Evolutionary conservation across 2,888 invertebrate genomes (phyloP).

Genomic region (Antheraea yamamai): DNA sequence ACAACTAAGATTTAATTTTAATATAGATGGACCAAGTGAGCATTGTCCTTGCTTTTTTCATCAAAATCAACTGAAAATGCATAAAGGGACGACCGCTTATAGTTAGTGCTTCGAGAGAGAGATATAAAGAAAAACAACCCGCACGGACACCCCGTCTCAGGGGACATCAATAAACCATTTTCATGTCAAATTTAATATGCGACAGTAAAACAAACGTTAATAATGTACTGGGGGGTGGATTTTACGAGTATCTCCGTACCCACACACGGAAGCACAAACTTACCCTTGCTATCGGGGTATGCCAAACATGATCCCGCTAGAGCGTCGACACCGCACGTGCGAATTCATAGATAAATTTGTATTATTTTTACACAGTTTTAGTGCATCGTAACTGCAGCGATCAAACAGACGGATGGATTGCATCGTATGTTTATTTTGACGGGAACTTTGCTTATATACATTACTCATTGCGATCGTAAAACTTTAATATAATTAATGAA

Average conservation of each 20-base stretch:
- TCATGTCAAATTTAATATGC: constrained; percentile 58
- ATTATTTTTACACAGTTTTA: constrained; percentile 17
- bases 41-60: too few relatives aligned
- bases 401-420: constrained; percentile 55
- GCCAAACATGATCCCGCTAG: not conserved
- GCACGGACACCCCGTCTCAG: constrained; percentile 2
- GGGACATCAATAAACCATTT: constrained; percentile 42
- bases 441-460: constrained; percentile 35
- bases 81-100: not conserved
- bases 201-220: constrained; percentile 58
- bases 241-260: constrained; percentile 44
- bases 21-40: too few relatives aligned
- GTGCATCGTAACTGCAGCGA: constrained; percentile 49
- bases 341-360: not conserved
- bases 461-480: constrained; percentile 35
- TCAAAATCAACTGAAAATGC: too few relatives aligned
- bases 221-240: constrained; percentile 42
- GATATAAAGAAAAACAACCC: constrained; percentile 11
- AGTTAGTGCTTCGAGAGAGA: not conserved
- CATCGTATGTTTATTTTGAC: constrained; percentile 56
- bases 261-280: not conserved
- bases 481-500: constrained; percentile 36
- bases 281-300: constrained; percentile 2
- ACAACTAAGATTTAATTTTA: too few relatives aligned
- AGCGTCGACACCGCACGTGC: not conserved